These are phyloP conservation scores for Anastrepha ludens DNA, from an alignment of 1,140 invertebrate genomes.

Conservation along the genomic window DNA sequence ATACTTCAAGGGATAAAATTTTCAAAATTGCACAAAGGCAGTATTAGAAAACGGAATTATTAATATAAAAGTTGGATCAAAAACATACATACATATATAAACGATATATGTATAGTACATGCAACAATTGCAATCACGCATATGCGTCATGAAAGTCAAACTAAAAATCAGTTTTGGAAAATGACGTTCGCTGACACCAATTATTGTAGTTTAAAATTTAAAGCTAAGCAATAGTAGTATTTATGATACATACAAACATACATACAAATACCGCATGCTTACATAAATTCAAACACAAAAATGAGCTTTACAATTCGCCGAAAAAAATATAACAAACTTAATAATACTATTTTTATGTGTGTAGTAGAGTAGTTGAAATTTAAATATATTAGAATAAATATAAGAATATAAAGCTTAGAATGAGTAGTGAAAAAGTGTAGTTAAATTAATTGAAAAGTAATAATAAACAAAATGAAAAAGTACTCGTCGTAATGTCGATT, in stretches of 20 bases:
- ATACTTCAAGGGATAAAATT: neutral
- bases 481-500: too few species aligned
- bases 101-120: too few species aligned
- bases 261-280: neutral
- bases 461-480: too few species aligned
- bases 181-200: neutral
- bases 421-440: constrained; percentile 2
- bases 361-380: neutral
- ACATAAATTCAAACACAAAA: neutral
- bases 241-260: neutral
- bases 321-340: neutral
- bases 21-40: neutral
- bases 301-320: constrained; percentile 8
- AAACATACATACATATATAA: neutral
- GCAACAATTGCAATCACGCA: too few species aligned
- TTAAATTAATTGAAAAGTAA: constrained; percentile 3
- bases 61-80: neutral
- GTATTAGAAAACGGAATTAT: neutral
- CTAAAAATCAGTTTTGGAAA: too few species aligned
- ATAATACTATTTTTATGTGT: neutral
- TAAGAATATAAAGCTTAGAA: neutral
- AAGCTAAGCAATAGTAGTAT: neutral
- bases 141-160: too few species aligned
- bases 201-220: neutral
- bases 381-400: neutral